These are phyloP conservation scores for Zaprionus tsacasi DNA, from an alignment of 1,140 invertebrate genomes.

Conservation along the genomic window DNA sequence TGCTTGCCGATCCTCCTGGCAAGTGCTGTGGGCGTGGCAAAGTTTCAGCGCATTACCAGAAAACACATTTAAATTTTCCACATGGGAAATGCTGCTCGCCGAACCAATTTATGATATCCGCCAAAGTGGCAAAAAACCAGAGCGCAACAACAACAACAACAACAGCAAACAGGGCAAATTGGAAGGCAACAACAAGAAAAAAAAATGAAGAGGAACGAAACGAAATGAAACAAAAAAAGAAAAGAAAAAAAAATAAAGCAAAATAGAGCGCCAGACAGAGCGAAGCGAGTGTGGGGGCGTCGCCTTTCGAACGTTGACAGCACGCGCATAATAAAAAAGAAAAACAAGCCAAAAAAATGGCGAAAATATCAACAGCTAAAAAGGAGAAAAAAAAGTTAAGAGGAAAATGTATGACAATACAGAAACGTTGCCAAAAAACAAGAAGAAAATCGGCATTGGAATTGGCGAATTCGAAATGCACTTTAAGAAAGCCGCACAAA, in stretches of 20 bases:
- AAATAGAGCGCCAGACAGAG: constrained; percentile 22
- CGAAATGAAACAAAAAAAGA: constrained; percentile 22
- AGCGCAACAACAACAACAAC: constrained; percentile 30
- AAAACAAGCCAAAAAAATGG: constrained; percentile 33
- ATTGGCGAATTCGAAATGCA: constrained; percentile 49
- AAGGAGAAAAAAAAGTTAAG: constrained; percentile 7
- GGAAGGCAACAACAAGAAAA: constrained; percentile 11
- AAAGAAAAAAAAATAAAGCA: constrained; percentile 19
- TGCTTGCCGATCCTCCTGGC: not conserved
- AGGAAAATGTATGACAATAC: constrained; percentile 1
- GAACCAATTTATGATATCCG: constrained; percentile 81
- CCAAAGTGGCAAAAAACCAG: constrained; percentile 66
- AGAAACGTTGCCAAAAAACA: not conserved
- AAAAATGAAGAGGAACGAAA: constrained; percentile 26
- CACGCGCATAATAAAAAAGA: constrained; percentile 51
- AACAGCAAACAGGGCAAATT: constrained; percentile 24
- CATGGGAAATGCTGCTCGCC: constrained; percentile 76
- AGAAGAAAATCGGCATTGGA: not conserved
- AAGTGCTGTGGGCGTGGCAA: constrained; percentile 12
- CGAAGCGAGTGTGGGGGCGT: constrained; percentile 23
- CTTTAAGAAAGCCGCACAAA: not conserved
- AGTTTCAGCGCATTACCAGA: constrained; percentile 44
- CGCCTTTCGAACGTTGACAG: constrained; percentile 53
- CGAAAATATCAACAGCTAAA: not conserved
- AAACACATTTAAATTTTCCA: constrained; percentile 77